A percentile compares a stretch with the other conserved stretches of the same genome.
phyloP scores from a whole-genome alignment of 2,888 invertebrate species.

The Drosophila pseudotakahashii region DNA sequence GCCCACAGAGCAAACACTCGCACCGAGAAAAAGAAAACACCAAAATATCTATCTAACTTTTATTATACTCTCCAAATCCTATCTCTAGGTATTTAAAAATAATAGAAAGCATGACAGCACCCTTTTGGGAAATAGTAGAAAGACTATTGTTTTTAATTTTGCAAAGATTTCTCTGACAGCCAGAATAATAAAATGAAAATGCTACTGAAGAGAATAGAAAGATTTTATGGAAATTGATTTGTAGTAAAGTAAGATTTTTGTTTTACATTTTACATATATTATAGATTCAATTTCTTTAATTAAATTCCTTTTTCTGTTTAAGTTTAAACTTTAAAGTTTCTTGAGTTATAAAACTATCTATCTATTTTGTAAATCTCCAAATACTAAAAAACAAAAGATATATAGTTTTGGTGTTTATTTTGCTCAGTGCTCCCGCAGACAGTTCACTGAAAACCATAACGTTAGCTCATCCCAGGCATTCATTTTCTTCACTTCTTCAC shows the following conservation, averaged over 20 bases:
- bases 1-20: conserved; percentile 15
- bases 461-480: conserved; percentile 38
- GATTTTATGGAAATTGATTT: not conserved
- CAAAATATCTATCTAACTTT: not conserved
- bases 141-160: not conserved
- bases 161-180: not conserved
- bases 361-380: no score
- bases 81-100: not conserved
- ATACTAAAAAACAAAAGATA: no score
- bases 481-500: conserved; percentile 59
- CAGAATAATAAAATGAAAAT: not conserved
- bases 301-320: no score
- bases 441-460: conserved; percentile 21
- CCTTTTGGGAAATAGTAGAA: not conserved
- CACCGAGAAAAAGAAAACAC: conserved; percentile 16
- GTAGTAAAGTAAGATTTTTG: no score
- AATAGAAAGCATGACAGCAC: not conserved
- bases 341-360: no score
- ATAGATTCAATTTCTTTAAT: no score
- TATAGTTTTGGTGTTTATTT: not conserved
- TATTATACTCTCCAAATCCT: not conserved
- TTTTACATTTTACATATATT: no score
- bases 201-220: not conserved
- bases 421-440: conserved; percentile 18
- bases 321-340: no score